Conservation (phyloP, 2,113 vertebrate species). For the Ariopsis seemanni region DNA sequence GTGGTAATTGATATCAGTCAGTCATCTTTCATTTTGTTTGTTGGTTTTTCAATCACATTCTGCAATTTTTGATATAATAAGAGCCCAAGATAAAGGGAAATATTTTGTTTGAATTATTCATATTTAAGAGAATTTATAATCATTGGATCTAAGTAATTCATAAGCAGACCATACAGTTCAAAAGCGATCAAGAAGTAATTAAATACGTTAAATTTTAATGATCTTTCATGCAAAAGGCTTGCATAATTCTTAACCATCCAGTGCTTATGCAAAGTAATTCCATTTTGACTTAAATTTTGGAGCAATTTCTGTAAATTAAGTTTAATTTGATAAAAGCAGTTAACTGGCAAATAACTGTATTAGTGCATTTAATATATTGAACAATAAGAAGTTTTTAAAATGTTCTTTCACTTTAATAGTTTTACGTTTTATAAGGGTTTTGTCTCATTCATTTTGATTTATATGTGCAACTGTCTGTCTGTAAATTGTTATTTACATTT, state of each 20-base stretch:
- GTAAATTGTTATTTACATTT: not conserved
- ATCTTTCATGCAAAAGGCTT: not conserved
- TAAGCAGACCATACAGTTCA: conserved; percentile 20
- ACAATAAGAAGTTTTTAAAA: not conserved
- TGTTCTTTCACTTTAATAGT: not conserved
- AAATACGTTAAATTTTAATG: conserved; percentile 13
- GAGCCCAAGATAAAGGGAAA: conserved; percentile 18
- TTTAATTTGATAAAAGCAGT: not conserved
- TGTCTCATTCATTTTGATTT: not conserved
- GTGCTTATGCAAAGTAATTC: conserved; percentile 22
- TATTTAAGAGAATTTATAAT: conserved; percentile 48
- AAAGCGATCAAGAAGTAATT: not conserved
- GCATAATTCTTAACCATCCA: not conserved
- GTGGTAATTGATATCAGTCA: conserved; percentile 17
- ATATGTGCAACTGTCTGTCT: not conserved
- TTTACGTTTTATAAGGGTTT: not conserved
- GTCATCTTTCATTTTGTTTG: not conserved
- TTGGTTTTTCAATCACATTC: conserved; percentile 14
- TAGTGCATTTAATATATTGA: not conserved
- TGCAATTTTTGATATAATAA: not conserved
- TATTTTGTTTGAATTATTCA: conserved; percentile 55
- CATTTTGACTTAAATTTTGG: not conserved
- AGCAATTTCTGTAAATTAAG: not conserved
- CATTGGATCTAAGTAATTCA: conserved; percentile 4
- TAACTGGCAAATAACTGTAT: not conserved